Evolutionary conservation across 2,113 vertebrate species (phyloP), one percentile per base, ranked within the genome.

Genomic region (Illadopsis cleaveri): DNA sequence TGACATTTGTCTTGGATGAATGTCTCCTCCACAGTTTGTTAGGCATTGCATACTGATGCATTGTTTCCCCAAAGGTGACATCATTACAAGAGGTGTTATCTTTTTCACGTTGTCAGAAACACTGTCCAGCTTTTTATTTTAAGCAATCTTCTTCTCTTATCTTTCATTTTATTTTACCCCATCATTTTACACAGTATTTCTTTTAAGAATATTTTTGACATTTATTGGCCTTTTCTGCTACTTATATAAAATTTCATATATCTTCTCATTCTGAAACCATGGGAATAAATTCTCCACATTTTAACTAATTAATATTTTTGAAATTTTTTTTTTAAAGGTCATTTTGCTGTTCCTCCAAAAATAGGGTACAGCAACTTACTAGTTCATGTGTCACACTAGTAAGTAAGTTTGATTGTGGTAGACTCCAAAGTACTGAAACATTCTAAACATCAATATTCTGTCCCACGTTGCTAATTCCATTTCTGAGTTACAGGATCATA

Each of bases 1-100:
- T 96, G 94, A 95, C 95, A 95, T 93, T 96, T 96, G 82, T 94
- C 75, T 85, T 73, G 58, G 82, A 88, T 94, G 50, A 96, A 82
- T 68, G 54, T 93, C 75, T 96, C 56, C 60, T 89, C 75, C 79
- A 94, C 87, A 93, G 62, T 96, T 95, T 86, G 91, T 92, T 95
- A 95, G 78, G 82, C 84, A 85, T 51, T 82, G 89, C 91, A 96
- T 91, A 94, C 54, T 82, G 91, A 95, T 95, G 69, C 0, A 0
- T 54, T 95, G 61, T 62, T 91, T 94, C 82, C 81, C 84, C 84
- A 95, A 93, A 93, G 75, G 71, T 95, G 91, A 91, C 93, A 96
- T 92, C 71, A 91, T 93, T 91, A 93, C 58, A 94, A 90, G 62
- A 91, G 42, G 70, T 91, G 75, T 90, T 88, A 94, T 73, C 42